These are phyloP conservation scores for Cotesia vestalis DNA, from an alignment of 1,140 invertebrate species.

Conservation along the genomic window DNA sequence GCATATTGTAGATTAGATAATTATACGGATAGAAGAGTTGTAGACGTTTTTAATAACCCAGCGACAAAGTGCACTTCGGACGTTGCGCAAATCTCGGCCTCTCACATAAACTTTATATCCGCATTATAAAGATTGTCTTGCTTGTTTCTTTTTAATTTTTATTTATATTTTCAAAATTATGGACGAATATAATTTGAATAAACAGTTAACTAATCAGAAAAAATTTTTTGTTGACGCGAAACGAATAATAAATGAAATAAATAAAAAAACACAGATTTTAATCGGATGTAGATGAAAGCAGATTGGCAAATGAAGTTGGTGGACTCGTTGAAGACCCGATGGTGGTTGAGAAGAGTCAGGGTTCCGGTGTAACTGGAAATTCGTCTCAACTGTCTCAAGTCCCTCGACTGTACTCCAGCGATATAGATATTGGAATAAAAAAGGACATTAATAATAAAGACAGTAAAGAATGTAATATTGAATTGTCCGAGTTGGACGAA, in stretches of 20 bases:
- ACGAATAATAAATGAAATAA: conserved; percentile 2
- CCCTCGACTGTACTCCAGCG: conserved; percentile 32
- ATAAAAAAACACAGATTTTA: not conserved
- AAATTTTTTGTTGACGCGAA: not conserved
- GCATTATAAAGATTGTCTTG: conserved; percentile 21
- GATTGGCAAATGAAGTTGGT: conserved; percentile 14
- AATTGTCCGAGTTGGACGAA: conserved; percentile 38
- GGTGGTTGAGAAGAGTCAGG: conserved; percentile 17
- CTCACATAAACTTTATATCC: conserved; percentile 25
- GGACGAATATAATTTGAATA: not conserved
- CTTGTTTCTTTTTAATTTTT: not conserved
- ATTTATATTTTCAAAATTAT: not conserved
- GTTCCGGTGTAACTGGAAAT: not conserved
- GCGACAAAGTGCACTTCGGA: conserved; percentile 32
- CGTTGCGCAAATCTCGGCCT: conserved; percentile 38
- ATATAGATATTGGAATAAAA: not conserved
- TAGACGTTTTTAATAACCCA: conserved; percentile 4
- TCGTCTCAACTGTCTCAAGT: not conserved
- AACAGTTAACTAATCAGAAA: not conserved
- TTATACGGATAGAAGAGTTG: conserved; percentile 8
- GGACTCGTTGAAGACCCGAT: conserved; percentile 17
- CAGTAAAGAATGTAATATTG: conserved; percentile 36
- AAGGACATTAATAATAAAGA: not conserved
- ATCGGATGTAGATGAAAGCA: conserved; percentile 26
- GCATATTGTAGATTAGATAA: conserved; percentile 16